phyloP scores from a whole-genome alignment of 2,113 vertebrate species.

The Centropus unirufus region DNA sequence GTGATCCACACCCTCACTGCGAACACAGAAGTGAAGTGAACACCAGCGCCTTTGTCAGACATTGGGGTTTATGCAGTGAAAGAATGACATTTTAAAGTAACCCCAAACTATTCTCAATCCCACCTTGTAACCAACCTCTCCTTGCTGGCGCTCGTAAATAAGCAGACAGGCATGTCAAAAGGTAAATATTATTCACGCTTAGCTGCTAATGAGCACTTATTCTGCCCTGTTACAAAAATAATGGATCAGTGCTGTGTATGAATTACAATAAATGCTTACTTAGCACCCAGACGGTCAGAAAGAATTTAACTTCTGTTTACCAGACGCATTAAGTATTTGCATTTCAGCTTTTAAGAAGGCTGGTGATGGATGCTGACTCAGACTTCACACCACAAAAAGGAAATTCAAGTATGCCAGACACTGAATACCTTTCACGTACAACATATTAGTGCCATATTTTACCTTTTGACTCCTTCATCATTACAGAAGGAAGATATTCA shows the following conservation, averaged over 20 bases:
- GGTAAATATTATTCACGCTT: not conserved
- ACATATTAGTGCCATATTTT: not conserved
- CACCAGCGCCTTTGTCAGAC: slow-evolving; percentile 20
- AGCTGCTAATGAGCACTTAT: not conserved
- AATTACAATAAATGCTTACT: not conserved
- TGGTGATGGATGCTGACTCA: not conserved
- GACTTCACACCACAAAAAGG: not conserved
- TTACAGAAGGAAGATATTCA: not conserved
- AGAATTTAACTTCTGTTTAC: not conserved
- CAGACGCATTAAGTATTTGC: not conserved
- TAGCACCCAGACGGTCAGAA: not conserved
- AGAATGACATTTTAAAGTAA: slow-evolving; percentile 13
- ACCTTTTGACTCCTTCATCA: not conserved
- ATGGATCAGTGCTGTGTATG: not conserved
- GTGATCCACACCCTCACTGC: not conserved
- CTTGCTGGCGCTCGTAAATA: not conserved
- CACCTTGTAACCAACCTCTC: not conserved
- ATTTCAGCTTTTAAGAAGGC: not conserved
- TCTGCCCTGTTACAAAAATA: not conserved
- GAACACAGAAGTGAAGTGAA: not conserved
- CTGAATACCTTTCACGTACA: not conserved
- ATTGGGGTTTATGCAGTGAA: not conserved
- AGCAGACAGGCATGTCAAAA: not conserved
- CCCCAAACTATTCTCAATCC: not conserved
- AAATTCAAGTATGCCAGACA: not conserved